Conservation (phyloP, 2,113 vertebrate genomes). For the Scomber japonicus region DNA sequence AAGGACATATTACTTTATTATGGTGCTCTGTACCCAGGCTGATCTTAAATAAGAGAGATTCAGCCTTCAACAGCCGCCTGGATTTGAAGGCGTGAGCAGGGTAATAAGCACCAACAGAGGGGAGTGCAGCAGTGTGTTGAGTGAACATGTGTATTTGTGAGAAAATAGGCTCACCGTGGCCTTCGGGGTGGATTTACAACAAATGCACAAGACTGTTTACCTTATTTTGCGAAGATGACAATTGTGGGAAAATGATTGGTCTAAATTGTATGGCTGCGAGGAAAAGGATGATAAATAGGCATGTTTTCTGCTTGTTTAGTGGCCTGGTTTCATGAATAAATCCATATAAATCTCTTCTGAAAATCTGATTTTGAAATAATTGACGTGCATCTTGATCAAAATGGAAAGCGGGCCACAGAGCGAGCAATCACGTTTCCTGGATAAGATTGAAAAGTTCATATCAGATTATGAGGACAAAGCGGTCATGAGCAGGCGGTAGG, state of each 20-base stretch:
- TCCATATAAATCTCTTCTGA: conserved; percentile 58
- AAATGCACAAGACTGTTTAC: conserved; percentile 1
- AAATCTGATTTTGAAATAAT: conserved; percentile 47
- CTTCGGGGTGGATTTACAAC: conserved; percentile 18
- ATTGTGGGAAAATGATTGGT: conserved; percentile 36
- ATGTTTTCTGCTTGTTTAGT: conserved; percentile 22
- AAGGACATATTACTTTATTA: not conserved
- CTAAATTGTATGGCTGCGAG: conserved; percentile 19
- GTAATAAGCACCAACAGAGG: not conserved
- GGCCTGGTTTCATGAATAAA: conserved; percentile 63
- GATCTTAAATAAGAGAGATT: conserved; percentile 25
- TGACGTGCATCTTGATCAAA: not conserved
- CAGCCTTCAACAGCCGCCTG: not conserved
- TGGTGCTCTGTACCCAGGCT: not conserved
- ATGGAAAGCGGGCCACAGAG: not conserved
- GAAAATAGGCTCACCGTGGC: not conserved
- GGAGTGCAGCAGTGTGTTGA: not conserved
- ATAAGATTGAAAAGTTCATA: conserved; percentile 13
- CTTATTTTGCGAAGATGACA: conserved; percentile 18
- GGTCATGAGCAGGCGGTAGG: not conserved
- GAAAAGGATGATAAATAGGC: conserved; percentile 28
- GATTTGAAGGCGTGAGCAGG: not conserved
- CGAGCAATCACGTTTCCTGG: conserved; percentile 3
- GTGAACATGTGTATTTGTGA: not conserved
- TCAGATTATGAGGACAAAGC: not conserved